Percentiles rank a stretch among this genome's conserved stretches.
Evolutionary conservation across 2,888 invertebrate species (phyloP).

Genomic region (Ariolimax columbianus): DNA sequence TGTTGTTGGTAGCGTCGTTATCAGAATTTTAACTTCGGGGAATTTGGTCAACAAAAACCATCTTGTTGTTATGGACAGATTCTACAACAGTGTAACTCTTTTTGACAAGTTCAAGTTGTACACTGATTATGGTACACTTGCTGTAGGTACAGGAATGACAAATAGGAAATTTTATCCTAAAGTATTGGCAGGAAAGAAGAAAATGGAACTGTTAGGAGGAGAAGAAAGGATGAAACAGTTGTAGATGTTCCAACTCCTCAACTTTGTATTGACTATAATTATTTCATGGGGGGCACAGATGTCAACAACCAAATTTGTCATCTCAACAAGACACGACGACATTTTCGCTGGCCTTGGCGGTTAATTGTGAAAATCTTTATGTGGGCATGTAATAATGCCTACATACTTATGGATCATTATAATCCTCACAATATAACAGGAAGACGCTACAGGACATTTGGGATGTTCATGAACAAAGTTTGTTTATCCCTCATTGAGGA

Average conservation of each 20-base stretch:
- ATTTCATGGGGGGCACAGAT: neutral
- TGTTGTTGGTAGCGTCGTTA: neutral
- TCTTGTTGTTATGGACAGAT: neutral
- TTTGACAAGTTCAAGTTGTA: neutral
- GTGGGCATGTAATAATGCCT: neutral
- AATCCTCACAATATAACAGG: neutral
- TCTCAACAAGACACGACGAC: neutral
- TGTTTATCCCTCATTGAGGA: neutral
- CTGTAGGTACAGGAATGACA: neutral
- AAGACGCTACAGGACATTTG: neutral
- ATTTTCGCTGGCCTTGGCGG: neutral
- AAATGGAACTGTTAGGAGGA: neutral
- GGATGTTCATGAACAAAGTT: neutral
- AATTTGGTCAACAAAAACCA: neutral
- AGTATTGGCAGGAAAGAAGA: neutral
- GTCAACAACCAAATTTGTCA: neutral
- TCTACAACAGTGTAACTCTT: neutral
- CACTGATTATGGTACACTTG: neutral
- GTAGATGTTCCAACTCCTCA: neutral
- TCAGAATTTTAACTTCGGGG: neutral
- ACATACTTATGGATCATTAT: neutral
- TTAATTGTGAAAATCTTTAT: neutral
- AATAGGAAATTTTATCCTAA: neutral
- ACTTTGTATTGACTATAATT: neutral
- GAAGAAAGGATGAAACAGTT: neutral